Base-by-base conservation (phyloP, 1,140 invertebrate species). In the Drosophila murphyi region DNA sequence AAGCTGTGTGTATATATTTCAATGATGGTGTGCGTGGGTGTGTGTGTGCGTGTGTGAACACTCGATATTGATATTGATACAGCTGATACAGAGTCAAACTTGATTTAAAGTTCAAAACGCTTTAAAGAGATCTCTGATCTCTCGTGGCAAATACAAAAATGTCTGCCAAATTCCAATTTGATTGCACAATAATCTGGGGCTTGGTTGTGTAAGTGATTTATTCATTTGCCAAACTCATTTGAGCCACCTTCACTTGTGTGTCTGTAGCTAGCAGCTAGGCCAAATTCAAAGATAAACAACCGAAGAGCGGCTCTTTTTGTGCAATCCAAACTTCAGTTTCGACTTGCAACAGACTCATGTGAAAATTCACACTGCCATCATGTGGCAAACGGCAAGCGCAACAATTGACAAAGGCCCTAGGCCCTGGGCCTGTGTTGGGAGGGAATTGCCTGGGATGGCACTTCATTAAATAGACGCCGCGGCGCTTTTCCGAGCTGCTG, bases 401-500 rank as follows among this genome's bases (percentile, higher is more conserved):
- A 64, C 47, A 59, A 60, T 52, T 43, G 43, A 61, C 45, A 61
- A 50, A 57, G 52, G 61, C 56, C 72, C 67, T 55, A 10, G 57
- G 78, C 67, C 64, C 10, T 20, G 3, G 45, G 54, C 29, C 29
- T 20, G 31, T 47, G 39, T 8, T 37, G 73, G 35, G 51, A 6
- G 41, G 50, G 69, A 79, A 64, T 67, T 48, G 63, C 31, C 45
- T 74, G 71, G 65, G 65, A 64, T 79, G 82, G 82, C 83, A 86
- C 83, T 86, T 86, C 83, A 86, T 86, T 86, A 86, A 86, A 86
- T 86, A 88, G 83, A 86, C 79, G 68, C 83, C 76, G 82, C 68
- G 83, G 68, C 83, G 82, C 82, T 87, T 87, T 85, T 82, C 52
- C 71, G 61, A n/a, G 8, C 51, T 64, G 48, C 20, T 39, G 55